Evolutionary conservation across 1,140 invertebrate genomes (phyloP), one percentile per base, ranked within the genome.

Genomic region (Zelostemma sp.): DNA sequence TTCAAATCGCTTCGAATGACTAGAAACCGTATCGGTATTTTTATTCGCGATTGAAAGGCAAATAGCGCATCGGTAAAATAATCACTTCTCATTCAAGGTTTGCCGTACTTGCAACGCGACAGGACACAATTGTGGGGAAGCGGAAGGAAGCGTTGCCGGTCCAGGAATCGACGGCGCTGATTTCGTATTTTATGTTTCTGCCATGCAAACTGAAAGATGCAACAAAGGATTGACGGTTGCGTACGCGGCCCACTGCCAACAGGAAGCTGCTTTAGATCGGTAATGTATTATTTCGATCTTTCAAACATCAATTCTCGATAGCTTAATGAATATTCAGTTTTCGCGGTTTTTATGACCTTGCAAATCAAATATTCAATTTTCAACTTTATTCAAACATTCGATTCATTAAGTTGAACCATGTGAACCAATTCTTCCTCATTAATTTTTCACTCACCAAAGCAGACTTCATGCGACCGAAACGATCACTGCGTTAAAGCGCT

Each of bases 241-340:
- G 0, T 99, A 99, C 86, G 98, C 98, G 9, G 97, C 97, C 3
- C 97, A 99, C 82, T 99, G 98, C 82, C 97, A 99, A 81, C 96
- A 98, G 82, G 98, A 99, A 84, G 89, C 92, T 1, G 91, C 92
- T 15, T 86, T 97, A 45, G 96, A 99, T 86, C 89, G 95, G 94
- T 95, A 83, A 85, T 70, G 47, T 45, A 49, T 66, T 47, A 62
- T 60, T 5, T 47, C 65, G 45, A 28, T 45, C 41, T 1, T 12
- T 45, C 12, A 45, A 14, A 6, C 41, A 1, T 8, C 8, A 28
- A 28, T 8, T 28, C 8, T 8, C 8, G 25, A 28, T 28, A 28
- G 25, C 8, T 28, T n/a, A n/a, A n/a, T n/a, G n/a, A n/a, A n/a
- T n/a, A n/a, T n/a, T n/a, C n/a, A n/a, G n/a, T 14, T 3, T 1